Evolutionary conservation across 2,113 vertebrate species (phyloP), one percentile per base, ranked within the genome.

Genomic region (Bos indicus): DNA sequence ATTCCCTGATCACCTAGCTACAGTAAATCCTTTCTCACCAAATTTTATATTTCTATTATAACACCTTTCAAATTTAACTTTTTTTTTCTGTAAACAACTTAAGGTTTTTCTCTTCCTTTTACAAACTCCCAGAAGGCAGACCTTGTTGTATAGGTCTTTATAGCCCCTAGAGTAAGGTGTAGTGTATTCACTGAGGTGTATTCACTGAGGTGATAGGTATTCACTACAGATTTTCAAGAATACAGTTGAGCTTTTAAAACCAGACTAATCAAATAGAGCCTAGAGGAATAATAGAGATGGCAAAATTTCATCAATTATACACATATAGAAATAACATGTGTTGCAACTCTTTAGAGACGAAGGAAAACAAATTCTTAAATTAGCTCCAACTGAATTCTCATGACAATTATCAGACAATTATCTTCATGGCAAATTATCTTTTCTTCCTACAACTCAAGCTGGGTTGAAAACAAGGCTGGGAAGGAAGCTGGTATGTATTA

Each of bases 311-410:
- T 78, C 80, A 94, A 28, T 56, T 51, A 86, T 36, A 83, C 43
- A 77, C 33, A 87, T 16, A 43, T 13, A 77, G 7, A 85, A 77
- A 60, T 46, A 85, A 94, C 62, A 78, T 25, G 48, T 90, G 28
- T 52, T 28, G 33, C 40, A 90, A 96, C 2, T 60, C 56, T 83
- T 94, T 52, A 94, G 40, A 46, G 26, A 82, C 52, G 33, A 91
- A 15, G 26, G 57, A 52, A 84, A 95, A 91, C 36, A 51, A 94
- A 82, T 67, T 13, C 7, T 96, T 90, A 92, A 93, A 97, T 62
- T 90, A 95, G 88, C 43, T 82, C 48, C 52, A 67, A 33, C 40
- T 92, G 12, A 97, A 96, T 94, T 94, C 36, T 95, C 36, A 56
- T 14, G 51, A 97, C 51, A 57, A 59, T 52, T 92, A 90, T 90